These are phyloP conservation scores for Saguinus midas DNA, from an alignment of 2,113 vertebrate species.

Conservation along the genomic window DNA sequence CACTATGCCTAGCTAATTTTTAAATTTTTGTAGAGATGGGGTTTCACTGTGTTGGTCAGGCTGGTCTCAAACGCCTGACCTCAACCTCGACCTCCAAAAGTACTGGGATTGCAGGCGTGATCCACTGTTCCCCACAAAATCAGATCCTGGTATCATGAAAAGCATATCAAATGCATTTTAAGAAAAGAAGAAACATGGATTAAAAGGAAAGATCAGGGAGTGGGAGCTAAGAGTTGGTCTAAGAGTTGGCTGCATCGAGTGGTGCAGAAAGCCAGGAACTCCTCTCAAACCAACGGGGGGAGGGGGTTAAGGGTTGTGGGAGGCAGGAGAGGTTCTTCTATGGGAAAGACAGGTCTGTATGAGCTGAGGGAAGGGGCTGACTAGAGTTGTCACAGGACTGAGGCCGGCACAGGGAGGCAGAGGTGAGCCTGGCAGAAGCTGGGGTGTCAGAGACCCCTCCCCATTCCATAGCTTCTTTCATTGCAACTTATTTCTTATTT, in stretches of 20 bases:
- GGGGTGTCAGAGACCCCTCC: neutral
- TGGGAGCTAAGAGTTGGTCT: too few relatives aligned
- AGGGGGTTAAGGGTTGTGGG: neutral
- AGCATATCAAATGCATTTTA: neutral
- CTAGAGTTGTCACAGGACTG: neutral
- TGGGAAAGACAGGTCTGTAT: neutral
- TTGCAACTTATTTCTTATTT: neutral
- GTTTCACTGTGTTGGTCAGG: too few relatives aligned
- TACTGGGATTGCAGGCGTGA: too few relatives aligned
- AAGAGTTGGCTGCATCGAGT: neutral
- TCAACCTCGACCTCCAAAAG: too few relatives aligned
- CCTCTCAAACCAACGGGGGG: neutral
- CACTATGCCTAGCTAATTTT: too few relatives aligned
- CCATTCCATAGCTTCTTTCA: neutral
- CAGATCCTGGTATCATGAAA: neutral
- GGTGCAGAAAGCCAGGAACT: too few relatives aligned
- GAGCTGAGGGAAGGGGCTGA: neutral
- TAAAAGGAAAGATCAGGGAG: neutral
- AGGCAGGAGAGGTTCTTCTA: neutral
- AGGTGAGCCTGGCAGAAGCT: fast-evolving
- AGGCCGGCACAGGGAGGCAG: fast-evolving
- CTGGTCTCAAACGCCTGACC: too few relatives aligned
- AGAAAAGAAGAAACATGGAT: too few relatives aligned
- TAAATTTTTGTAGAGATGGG: too few relatives aligned
- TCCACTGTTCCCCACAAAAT: neutral